These are phyloP conservation scores for Setipinna tenuifilis DNA, from an alignment of 2,797 vertebrate species.

Conservation along the genomic window DNA sequence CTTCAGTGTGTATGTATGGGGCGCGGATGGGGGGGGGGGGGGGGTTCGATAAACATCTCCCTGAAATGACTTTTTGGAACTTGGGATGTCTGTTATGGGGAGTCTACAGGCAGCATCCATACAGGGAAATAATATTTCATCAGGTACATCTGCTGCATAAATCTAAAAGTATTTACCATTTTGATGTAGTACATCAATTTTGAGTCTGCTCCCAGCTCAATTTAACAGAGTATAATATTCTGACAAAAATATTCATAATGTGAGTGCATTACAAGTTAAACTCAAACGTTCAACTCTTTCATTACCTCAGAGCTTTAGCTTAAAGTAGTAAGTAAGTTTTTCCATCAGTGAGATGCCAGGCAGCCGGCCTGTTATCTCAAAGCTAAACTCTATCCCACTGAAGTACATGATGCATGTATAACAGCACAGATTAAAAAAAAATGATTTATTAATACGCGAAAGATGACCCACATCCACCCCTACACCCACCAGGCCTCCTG, in stretches of 20 bases:
- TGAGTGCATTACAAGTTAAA: neutral
- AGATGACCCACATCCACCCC: neutral
- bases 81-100: no score
- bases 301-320: neutral
- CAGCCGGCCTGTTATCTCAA: neutral
- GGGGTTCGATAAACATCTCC: no score
- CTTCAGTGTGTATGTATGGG: no score
- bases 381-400: neutral
- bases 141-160: neutral
- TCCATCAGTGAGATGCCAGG: neutral
- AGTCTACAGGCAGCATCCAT: neutral
- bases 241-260: conserved; percentile 8
- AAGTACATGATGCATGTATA: neutral
- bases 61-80: no score
- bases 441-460: neutral
- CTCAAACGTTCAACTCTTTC: neutral
- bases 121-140: neutral
- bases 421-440: neutral
- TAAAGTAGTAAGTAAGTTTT: neutral
- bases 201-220: neutral
- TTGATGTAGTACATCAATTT: neutral
- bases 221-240: neutral
- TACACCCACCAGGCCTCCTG: neutral
- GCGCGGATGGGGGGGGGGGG: no score
- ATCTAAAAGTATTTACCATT: neutral